These are phyloP conservation scores for Oceanodroma tethys DNA, from an alignment of 2,113 vertebrate genomes.

Conservation along the genomic window DNA sequence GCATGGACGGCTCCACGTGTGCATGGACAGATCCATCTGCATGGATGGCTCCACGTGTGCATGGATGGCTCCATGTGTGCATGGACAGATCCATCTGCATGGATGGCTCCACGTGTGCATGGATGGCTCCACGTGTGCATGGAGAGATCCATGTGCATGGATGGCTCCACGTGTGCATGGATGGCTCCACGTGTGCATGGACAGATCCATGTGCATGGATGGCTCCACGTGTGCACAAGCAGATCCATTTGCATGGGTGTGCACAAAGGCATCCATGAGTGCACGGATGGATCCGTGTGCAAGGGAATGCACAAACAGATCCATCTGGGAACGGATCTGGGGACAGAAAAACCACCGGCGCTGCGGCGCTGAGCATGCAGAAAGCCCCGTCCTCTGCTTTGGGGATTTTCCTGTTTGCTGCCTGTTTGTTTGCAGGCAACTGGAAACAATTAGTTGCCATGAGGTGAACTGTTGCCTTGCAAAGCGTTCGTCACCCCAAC, in stretches of 20 bases:
- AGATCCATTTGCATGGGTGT: not conserved
- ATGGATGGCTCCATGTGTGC: not conserved
- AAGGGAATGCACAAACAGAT: accelerated
- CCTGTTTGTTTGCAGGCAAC: not conserved
- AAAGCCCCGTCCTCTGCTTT: not conserved
- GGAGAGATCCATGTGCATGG: not conserved
- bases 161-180: too few species aligned
- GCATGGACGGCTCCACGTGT: accelerated
- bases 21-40: accelerated
- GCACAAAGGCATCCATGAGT: accelerated
- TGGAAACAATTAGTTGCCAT: not conserved
- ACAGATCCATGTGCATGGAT: not conserved
- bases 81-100: not conserved
- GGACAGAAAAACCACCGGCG: not conserved
- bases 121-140: too few species aligned
- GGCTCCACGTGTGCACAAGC: not conserved
- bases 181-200: accelerated
- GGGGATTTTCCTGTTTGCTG: not conserved
- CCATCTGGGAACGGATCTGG: accelerated
- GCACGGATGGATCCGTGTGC: accelerated
- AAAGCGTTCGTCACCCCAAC: not conserved
- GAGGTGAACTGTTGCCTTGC: not conserved
- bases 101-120: not conserved
- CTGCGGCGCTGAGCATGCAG: accelerated
- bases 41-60: not conserved